Evolutionary conservation across 1,140 invertebrate species (phyloP).

Genomic region (Solen grandis): DNA sequence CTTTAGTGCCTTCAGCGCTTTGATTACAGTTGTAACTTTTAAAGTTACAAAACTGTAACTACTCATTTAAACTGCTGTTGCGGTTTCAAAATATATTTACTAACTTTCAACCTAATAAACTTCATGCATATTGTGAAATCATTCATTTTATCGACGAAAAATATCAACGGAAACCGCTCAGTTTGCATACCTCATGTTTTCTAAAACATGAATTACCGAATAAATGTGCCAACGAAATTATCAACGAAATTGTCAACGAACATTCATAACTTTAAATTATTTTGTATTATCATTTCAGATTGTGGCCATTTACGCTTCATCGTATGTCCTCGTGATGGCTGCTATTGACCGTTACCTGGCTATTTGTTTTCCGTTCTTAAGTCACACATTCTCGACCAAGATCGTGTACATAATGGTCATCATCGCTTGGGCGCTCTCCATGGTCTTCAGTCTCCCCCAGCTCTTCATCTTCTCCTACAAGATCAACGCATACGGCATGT

Average conservation of each 20-base stretch:
- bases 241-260: background rate
- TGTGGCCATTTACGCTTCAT: constrained; percentile 95
- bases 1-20: no score
- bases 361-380: constrained; percentile 85
- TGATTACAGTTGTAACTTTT: no score
- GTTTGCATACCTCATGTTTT: no score
- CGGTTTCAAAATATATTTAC: no score
- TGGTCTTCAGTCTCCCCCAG: constrained; percentile 86
- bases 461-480: constrained; percentile 75
- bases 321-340: constrained; percentile 95
- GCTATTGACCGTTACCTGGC: constrained; percentile 94
- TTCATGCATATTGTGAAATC: no score
- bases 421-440: constrained; percentile 84
- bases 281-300: constrained; percentile 81
- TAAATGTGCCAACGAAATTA: background rate
- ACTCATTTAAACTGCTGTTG: no score
- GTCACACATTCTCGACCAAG: constrained; percentile 73
- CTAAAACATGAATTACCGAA: background rate
- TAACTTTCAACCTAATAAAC: no score
- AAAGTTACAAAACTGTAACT: no score
- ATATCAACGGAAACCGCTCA: no score
- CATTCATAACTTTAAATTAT: background rate
- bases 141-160: no score
- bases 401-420: constrained; percentile 81
- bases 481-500: constrained; percentile 55